Evolutionary conservation across 1,140 invertebrate genomes (phyloP).

Genomic region (Aleiodes sp.): DNA sequence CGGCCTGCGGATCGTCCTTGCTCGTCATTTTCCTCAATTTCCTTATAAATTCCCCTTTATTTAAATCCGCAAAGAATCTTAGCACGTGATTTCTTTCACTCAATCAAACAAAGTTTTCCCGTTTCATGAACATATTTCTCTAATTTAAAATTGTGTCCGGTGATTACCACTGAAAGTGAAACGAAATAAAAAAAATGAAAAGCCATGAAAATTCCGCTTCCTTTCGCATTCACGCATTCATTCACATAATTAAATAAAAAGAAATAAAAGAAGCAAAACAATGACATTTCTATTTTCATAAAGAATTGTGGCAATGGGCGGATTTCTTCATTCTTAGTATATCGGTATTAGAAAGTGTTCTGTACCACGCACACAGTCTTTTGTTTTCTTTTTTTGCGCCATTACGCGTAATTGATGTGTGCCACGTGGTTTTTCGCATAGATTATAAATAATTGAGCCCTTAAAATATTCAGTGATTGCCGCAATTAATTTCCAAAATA

Average conservation of each 20-base stretch:
- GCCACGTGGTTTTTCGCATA: too few species aligned
- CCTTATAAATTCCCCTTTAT: too few species aligned
- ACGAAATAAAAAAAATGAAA: conserved; percentile 12
- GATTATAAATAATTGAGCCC: too few species aligned
- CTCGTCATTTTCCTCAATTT: conserved; percentile 44
- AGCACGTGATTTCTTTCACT: background rate
- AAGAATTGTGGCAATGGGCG: background rate
- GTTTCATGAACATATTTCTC: conserved; percentile 6
- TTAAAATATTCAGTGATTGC: too few species aligned
- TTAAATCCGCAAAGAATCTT: too few species aligned
- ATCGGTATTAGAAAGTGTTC: conserved; percentile 11
- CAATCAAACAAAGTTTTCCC: background rate
- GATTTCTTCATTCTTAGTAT: background rate
- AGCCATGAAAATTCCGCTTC: background rate
- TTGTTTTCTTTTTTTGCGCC: background rate
- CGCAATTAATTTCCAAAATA: too few species aligned
- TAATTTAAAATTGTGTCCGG: background rate
- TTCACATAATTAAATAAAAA: too few species aligned
- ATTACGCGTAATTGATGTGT: background rate
- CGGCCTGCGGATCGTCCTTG: conserved; percentile 52
- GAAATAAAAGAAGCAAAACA: background rate
- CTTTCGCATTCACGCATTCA: background rate
- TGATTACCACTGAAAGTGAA: conserved; percentile 38
- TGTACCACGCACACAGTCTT: background rate
- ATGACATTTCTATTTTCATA: background rate